Evolutionary conservation across 2,888 invertebrate species (phyloP), one percentile per base, ranked within the genome.

Genomic region (Gymnoscelis rufifasciata): DNA sequence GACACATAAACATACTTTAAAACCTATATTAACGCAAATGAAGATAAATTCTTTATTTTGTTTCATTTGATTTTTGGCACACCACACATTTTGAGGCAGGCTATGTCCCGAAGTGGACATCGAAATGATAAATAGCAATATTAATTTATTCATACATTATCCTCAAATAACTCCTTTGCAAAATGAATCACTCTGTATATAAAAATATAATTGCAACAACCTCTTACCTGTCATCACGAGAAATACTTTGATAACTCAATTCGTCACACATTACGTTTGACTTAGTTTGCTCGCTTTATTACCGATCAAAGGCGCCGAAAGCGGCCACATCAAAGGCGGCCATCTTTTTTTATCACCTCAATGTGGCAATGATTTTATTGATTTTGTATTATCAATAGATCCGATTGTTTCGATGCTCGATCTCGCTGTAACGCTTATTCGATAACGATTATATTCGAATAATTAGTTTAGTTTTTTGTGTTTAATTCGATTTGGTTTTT

Each of bases 251-350:
- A 86, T 83, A 83, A 62, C 71, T 82, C 77, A 71, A 88, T 88
- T 88, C 84, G 87, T 83, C 83, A 83, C 83, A 83, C 84, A 72
- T 74, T 83, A 77, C 73, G 73, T 82, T 83, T 84, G 84, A 84
- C 83, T 87, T 81, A 81, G 83, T 84, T 87, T 83, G 78, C 79
- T 82, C 83, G 76, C 82, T 81, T 86, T 86, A 86, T 84, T 77
- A 73, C 67, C 74, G 69, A 78, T 86, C 81, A 86, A 86, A 86
- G 81, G 64, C 46, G 74, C 86, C 84, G 84, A 75, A 68, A 68
- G 69, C 72, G 74, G 68, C 59, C 58, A 66, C 68, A 75, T 86
- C 80, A 83, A 82, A 84, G 64, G 60, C 42, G 75, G 78, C 70
- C 72, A 59, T 59, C 53, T 61, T 52, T 57, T 59, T 62, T 57